Conservation (phyloP, 1,140 invertebrate genomes). For the Zaprionus kolodkinae region DNA sequence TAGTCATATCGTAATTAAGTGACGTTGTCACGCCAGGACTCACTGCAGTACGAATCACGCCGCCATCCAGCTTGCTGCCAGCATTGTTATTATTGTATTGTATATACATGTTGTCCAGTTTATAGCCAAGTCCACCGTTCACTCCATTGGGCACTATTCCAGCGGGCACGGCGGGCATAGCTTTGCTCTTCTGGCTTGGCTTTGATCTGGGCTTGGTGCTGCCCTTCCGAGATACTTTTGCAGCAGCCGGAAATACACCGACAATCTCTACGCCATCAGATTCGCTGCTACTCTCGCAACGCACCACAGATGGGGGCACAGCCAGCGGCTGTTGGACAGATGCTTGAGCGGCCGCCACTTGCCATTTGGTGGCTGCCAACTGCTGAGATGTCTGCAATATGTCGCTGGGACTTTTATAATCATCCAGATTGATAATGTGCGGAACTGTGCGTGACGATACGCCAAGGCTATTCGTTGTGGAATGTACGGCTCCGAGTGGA, state of each 20-base stretch:
- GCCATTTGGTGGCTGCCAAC: conserved; percentile 57
- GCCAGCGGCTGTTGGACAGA: conserved; percentile 4
- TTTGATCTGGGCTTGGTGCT: conserved; percentile 34
- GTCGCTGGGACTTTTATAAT: conserved; percentile 72
- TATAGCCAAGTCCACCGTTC: conserved; percentile 52
- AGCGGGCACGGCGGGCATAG: conserved; percentile 19
- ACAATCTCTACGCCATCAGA: conserved; percentile 81
- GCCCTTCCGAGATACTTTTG: not conserved
- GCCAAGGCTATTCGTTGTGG: conserved; percentile 38
- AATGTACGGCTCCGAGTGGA: conserved; percentile 49
- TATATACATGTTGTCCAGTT: conserved; percentile 57
- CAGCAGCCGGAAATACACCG: conserved; percentile 62
- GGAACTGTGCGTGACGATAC: conserved; percentile 36
- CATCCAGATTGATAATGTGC: conserved; percentile 76
- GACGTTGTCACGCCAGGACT: not conserved
- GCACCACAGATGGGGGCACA: conserved; percentile 23
- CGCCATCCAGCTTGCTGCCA: not conserved
- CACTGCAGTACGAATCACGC: conserved; percentile 21
- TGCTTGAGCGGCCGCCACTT: not conserved
- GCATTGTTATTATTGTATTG: conserved; percentile 50
- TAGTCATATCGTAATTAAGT: conserved; percentile 49
- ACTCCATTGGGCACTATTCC: conserved; percentile 21
- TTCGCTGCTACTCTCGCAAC: conserved; percentile 75
- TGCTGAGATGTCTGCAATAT: conserved; percentile 78
- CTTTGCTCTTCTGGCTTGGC: conserved; percentile 46